phyloP scores from a whole-genome alignment of 2,113 vertebrate genomes.

The Promerops cafer region DNA sequence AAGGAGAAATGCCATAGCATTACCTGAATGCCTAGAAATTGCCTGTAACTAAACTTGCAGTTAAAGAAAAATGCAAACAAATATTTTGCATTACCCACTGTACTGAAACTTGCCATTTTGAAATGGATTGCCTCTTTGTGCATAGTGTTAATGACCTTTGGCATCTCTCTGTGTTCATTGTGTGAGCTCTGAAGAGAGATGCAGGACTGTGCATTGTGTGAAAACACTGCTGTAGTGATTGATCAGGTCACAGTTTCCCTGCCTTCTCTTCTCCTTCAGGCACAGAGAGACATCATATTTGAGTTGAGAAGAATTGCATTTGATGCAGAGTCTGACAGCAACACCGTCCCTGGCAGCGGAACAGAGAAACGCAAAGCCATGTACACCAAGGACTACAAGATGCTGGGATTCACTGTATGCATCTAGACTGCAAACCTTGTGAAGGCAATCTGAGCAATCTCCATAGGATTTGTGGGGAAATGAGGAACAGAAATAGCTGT shows the following conservation, averaged over 20 bases:
- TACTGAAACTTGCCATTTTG: not conserved
- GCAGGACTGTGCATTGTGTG: not conserved
- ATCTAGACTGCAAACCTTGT: not conserved
- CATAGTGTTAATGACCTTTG: not conserved
- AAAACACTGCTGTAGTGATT: not conserved
- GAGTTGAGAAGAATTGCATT: slow-evolving; percentile 95
- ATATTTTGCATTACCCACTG: not conserved
- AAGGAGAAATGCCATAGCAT: not conserved
- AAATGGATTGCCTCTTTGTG: not conserved
- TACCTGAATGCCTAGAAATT: not conserved
- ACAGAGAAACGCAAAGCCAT: slow-evolving; percentile 95
- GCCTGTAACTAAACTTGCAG: not conserved
- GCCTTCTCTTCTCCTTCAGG: slow-evolving; percentile 63
- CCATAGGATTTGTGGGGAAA: not conserved
- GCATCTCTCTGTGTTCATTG: not conserved
- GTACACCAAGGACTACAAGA: slow-evolving; percentile 98
- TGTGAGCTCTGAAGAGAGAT: not conserved
- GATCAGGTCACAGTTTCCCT: not conserved
- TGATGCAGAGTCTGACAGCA: slow-evolving; percentile 88
- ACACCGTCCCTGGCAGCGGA: slow-evolving; percentile 69
- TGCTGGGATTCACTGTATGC: slow-evolving; percentile 95
- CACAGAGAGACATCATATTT: slow-evolving; percentile 94
- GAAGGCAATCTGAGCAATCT: not conserved
- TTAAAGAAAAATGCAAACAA: not conserved
- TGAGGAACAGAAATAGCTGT: not conserved